Evolutionary conservation across 2,888 invertebrate genomes (phyloP).

Genomic region (Arenicola marina): DNA sequence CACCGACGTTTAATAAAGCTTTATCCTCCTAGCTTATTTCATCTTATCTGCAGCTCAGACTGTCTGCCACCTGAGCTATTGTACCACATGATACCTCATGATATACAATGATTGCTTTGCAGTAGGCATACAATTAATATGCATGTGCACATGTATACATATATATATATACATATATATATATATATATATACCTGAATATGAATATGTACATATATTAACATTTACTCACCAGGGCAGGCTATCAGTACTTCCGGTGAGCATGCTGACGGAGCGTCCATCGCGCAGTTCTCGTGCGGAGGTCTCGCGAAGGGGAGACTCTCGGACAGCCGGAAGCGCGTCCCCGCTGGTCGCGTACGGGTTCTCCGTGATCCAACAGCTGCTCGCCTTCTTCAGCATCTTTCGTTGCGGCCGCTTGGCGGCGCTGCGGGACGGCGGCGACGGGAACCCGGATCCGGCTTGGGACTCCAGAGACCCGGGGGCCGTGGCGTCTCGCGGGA

Average conservation of each 20-base stretch:
- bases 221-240: constrained; percentile 38
- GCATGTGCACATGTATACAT: too few species aligned
- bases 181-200: too few species aligned
- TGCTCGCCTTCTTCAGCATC: constrained; percentile 18
- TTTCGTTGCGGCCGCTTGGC: constrained; percentile 15
- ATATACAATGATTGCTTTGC: too few species aligned
- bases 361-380: neutral
- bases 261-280: constrained; percentile 38
- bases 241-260: constrained; percentile 56
- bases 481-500: neutral
- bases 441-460: neutral
- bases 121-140: too few species aligned
- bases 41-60: too few species aligned
- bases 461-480: neutral
- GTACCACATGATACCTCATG: too few species aligned
- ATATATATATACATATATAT: too few species aligned
- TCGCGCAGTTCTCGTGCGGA: neutral
- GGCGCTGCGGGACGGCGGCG: neutral
- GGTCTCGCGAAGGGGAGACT: neutral
- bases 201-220: neutral
- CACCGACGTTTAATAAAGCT: too few species aligned
- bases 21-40: too few species aligned
- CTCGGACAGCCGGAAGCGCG: too few species aligned
- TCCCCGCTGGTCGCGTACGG: constrained; percentile 6
- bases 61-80: too few species aligned